Evolutionary conservation across 2,888 invertebrate genomes (phyloP).

Genomic region (Yponomeuta evonymella): DNA sequence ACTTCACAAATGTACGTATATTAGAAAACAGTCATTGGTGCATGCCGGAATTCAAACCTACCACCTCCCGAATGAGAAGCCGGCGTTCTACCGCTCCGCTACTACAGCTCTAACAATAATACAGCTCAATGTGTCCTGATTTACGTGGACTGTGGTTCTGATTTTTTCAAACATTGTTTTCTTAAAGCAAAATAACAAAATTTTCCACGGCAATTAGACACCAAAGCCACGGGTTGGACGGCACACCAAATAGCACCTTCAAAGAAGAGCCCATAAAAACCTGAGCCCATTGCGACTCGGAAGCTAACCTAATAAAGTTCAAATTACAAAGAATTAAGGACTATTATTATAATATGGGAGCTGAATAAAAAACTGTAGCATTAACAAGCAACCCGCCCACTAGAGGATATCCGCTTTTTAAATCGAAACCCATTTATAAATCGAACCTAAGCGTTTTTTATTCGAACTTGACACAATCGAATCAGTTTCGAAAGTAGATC

Average conservation of each 20-base stretch:
- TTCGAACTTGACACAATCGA: not conserved
- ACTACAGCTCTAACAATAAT: no score
- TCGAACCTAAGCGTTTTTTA: not conserved
- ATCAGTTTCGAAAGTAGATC: not conserved
- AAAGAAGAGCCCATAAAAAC: not conserved
- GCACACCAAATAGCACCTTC: not conserved
- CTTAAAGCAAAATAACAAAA: no score
- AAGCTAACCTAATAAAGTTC: slow-evolving; percentile 2
- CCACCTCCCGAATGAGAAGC: no score
- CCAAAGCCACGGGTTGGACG: not conserved
- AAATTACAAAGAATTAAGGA: not conserved
- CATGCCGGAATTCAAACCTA: no score
- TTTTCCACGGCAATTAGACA: not conserved
- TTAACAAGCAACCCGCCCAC: slow-evolving; percentile 40
- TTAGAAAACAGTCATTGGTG: no score
- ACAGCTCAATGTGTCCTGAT: no score
- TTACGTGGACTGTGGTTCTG: no score
- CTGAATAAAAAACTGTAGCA: slow-evolving; percentile 27
- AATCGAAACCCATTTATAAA: slow-evolving; percentile 2
- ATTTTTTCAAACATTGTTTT: no score
- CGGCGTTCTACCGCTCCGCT: no score
- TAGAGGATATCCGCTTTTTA: slow-evolving; percentile 63
- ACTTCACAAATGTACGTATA: no score
- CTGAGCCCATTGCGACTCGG: not conserved
- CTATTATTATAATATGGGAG: not conserved